These are phyloP conservation scores for Alfaro cultratus DNA, from an alignment of 2,797 vertebrate genomes.

Conservation along the genomic window DNA sequence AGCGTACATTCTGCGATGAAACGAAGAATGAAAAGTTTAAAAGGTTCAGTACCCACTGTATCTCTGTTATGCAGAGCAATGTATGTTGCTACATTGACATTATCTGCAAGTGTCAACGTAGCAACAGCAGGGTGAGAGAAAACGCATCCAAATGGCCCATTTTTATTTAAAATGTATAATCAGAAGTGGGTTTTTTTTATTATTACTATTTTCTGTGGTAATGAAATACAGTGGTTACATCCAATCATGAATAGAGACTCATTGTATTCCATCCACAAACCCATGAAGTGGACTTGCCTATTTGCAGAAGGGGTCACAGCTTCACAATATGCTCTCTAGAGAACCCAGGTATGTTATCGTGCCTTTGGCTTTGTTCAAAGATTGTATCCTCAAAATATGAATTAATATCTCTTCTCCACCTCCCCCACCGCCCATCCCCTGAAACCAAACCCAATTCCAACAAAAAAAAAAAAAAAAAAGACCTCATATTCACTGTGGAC, in stretches of 20 bases:
- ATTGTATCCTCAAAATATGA: slow-evolving; percentile 76
- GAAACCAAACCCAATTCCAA: slow-evolving; percentile 75
- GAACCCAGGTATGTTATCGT: slow-evolving; percentile 69
- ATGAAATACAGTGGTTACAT: slow-evolving; percentile 53
- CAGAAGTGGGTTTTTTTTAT: slow-evolving; percentile 47
- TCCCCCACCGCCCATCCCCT: slow-evolving; percentile 39
- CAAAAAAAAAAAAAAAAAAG: slow-evolving; percentile 71
- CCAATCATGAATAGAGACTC: slow-evolving; percentile 62
- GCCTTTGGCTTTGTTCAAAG: slow-evolving; percentile 75
- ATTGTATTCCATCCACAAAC: slow-evolving; percentile 67
- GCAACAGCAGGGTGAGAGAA: slow-evolving; percentile 2
- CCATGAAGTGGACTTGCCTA: slow-evolving; percentile 72
- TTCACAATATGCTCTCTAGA: slow-evolving; percentile 65
- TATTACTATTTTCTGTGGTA: slow-evolving; percentile 53
- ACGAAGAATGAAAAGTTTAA: too few relatives aligned
- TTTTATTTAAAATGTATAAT: slow-evolving; percentile 59
- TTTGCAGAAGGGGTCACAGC: slow-evolving; percentile 65
- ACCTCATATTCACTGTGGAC: slow-evolving; percentile 68
- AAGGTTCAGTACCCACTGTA: neutral
- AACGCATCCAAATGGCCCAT: slow-evolving; percentile 46
- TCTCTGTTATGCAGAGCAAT: slow-evolving; percentile 56
- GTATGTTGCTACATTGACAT: too few relatives aligned
- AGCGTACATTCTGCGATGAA: too few relatives aligned
- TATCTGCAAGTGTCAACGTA: slow-evolving; percentile 43
- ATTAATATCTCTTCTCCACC: slow-evolving; percentile 68